Percentiles rank a stretch among this genome's conserved stretches.
Conservation (phyloP, 2,113 vertebrate species). For the Oryzias woworae region DNA sequence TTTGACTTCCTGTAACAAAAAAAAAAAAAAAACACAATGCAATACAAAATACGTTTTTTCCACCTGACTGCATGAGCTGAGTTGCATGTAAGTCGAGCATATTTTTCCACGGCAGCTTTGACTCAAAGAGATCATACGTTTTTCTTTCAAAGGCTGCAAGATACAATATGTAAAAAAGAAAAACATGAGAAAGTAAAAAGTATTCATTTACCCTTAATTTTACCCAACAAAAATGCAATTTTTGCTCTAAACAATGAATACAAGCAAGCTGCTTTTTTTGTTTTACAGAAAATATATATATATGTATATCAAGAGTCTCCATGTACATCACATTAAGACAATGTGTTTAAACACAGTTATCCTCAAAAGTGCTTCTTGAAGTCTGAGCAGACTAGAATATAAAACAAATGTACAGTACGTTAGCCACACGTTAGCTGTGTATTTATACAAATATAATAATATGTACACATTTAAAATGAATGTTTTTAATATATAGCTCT, state of each 20-base stretch:
- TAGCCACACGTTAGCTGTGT: conserved; percentile 66
- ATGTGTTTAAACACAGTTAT: conserved; percentile 60
- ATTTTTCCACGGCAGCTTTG: conserved; percentile 47
- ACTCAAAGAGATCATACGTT: conserved; percentile 40
- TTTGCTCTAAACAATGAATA: conserved; percentile 50
- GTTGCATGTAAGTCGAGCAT: conserved; percentile 41
- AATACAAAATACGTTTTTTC: conserved; percentile 62
- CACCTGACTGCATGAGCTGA: conserved; percentile 44
- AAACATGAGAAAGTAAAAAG: conserved; percentile 37
- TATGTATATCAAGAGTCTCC: conserved; percentile 56
- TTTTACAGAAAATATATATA: conserved; percentile 60
- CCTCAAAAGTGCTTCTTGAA: conserved; percentile 69
- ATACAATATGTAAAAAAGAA: conserved; percentile 30
- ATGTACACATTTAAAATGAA: conserved; percentile 41
- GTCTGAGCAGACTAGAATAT: conserved; percentile 65
- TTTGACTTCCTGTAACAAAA: conserved; percentile 39
- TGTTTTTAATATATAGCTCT: conserved; percentile 54
- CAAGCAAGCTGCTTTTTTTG: conserved; percentile 50
- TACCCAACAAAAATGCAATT: conserved; percentile 54
- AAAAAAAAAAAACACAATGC: conserved; percentile 48
- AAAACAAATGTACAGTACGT: conserved; percentile 70
- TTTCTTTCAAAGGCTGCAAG: conserved; percentile 48
- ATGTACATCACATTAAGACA: conserved; percentile 64
- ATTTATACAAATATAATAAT: conserved; percentile 62
- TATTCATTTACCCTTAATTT: conserved; percentile 42